phyloP scores from a whole-genome alignment of 2,113 vertebrate genomes.

The Ctenomys sociabilis region DNA sequence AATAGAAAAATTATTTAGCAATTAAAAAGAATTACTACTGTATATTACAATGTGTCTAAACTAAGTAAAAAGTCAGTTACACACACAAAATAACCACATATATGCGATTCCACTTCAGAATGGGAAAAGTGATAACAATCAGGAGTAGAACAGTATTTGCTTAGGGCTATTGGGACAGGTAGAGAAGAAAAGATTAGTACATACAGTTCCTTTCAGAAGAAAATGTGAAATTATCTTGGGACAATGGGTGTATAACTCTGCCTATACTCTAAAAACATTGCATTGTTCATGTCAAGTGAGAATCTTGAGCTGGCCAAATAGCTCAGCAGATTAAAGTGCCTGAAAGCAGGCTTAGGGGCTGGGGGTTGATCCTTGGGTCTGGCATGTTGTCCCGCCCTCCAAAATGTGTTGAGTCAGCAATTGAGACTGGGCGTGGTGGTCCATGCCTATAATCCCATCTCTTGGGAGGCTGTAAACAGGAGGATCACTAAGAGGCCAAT shows the following conservation, averaged over 20 bases:
- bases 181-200: background rate
- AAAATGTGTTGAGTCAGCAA: no score
- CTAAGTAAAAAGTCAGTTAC: background rate
- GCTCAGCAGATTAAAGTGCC: no score
- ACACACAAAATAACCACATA: background rate
- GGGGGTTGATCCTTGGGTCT: no score
- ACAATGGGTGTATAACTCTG: background rate
- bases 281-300: background rate
- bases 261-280: background rate
- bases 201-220: background rate
- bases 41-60: background rate
- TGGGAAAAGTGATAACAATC: background rate
- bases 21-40: background rate
- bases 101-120: background rate
- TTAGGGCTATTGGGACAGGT: background rate
- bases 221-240: constrained; percentile 16
- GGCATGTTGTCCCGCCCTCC: no score
- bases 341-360: no score
- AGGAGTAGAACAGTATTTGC: background rate
- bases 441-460: no score
- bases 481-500: no score
- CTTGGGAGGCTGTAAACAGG: no score
- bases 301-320: no score
- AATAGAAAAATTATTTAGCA: background rate
- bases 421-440: no score